Base-by-base conservation (phyloP, 2,888 invertebrate genomes). In the Campoplex nolae region DNA sequence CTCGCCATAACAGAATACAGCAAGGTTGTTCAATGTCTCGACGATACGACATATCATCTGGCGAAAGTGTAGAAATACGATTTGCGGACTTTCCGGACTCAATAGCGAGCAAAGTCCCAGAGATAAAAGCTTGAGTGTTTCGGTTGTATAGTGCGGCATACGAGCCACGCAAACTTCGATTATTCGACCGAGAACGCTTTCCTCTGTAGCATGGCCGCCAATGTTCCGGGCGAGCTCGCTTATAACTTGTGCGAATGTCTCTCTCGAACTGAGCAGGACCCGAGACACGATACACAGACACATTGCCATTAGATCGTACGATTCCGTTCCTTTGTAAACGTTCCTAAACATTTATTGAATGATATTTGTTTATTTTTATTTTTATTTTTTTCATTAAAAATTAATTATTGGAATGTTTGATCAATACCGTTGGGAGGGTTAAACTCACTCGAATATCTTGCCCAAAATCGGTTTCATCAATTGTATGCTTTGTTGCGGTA, bases 51-150 rank as follows among this genome's bases (percentile, higher is more conserved):
- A 95, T 91, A 98, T 95, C 68, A 98, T 97, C 42, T 96, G 96
- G 48, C 97, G 96, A 93, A 98, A 97, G 89, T 97, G 95, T 90
- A 97, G 96, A 83, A 97, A 94, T 65, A 98, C 96, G 38, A 90
- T 88, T 1, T 96, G 95, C 83, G 96, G 95, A 92, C 96, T 97
- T 91, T 96, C 96, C 68, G 96, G 96, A 71, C 97, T 96, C 84
- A 98, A 95, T 73, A 97, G 94, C 74, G 96, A 96, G 11, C 96
- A 95, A 80, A 96, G 91, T 13, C 96, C 96, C 62, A 97, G 94
- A n/a, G 97, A 97, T 94, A 98, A 96, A 48, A 99, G 95, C 94
- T 99, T 99, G 91, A 97, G 96, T 94, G 97, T 96, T 92, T 98
- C 98, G 11, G 96, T 96, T 89, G 97, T 97, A 0, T 97, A 96